A percentile compares a stretch with the other conserved stretches of the same genome.
Evolutionary conservation across 2,888 invertebrate species (phyloP).

Genomic region (Cyclophora albipunctata): DNA sequence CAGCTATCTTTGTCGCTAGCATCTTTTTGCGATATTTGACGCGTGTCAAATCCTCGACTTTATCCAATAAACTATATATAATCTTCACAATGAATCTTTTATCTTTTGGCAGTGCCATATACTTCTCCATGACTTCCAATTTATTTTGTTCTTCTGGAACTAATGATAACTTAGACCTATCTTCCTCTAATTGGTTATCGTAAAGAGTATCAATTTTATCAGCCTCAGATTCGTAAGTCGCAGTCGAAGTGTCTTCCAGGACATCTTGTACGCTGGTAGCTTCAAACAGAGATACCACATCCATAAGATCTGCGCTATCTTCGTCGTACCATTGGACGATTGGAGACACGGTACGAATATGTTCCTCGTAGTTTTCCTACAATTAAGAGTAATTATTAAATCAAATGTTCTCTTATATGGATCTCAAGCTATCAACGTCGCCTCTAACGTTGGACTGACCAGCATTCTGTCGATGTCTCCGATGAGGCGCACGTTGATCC

Average conservation of each 20-base stretch:
- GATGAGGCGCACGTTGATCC: constrained; percentile 39
- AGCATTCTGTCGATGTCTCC: constrained; percentile 55
- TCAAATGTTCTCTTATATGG: not conserved
- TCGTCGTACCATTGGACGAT: constrained; percentile 15
- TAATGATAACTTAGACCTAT: constrained; percentile 33
- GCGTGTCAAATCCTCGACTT: too few species aligned
- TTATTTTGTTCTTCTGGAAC: constrained; percentile 34
- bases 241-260: too few species aligned
- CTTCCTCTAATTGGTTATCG: constrained; percentile 1
- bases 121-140: constrained; percentile 21
- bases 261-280: too few species aligned
- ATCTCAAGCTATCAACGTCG: too few species aligned
- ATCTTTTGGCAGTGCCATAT: constrained; percentile 21
- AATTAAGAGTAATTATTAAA: not conserved
- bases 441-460: constrained; percentile 26
- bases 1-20: too few species aligned
- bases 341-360: constrained; percentile 47
- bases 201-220: constrained; percentile 8
- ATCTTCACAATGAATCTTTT: constrained; percentile 38
- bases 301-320: not conserved
- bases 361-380: constrained; percentile 51
- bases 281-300: too few species aligned
- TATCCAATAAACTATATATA: constrained; percentile 36
- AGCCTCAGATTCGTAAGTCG: too few species aligned
- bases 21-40: too few species aligned